Percentiles rank a stretch among this genome's conserved stretches.
Conservation (phyloP, 2,797 vertebrate genomes). For the Aselliscus stoliczkanus region DNA sequence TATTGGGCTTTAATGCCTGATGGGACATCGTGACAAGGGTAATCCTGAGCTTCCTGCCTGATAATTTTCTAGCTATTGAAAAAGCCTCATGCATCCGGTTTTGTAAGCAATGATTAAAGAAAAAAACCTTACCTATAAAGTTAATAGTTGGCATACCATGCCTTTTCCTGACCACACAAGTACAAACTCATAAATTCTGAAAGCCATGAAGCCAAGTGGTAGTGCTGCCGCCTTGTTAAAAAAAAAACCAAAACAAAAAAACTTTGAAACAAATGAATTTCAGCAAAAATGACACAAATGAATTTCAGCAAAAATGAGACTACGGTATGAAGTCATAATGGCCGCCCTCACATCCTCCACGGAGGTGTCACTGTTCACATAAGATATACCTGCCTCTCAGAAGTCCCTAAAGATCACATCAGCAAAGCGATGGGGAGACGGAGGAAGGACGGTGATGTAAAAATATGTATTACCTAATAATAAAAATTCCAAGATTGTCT, state of each 20-base stretch:
- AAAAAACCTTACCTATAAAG: not conserved
- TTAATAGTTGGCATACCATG: not conserved
- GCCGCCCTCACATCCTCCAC: not conserved
- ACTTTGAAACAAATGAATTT: slow-evolving; percentile 30
- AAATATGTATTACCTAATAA: not conserved
- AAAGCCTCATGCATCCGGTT: not conserved
- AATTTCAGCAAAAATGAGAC: slow-evolving; percentile 23
- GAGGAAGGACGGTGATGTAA: not conserved
- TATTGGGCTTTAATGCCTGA: not conserved
- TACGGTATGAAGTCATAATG: not conserved
- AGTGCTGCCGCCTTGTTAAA: not conserved
- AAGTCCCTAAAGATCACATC: not conserved
- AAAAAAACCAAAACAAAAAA: not conserved
- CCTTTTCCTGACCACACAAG: not conserved
- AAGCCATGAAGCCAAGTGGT: not conserved
- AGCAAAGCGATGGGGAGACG: not conserved
- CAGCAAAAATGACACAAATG: slow-evolving; percentile 23
- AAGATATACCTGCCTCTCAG: not conserved
- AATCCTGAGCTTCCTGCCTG: not conserved
- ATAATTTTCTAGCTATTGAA: not conserved
- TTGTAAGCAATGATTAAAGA: not conserved
- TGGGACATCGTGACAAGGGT: not conserved
- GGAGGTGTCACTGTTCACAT: not conserved
- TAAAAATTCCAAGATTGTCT: not conserved
- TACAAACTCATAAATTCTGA: slow-evolving; percentile 40